Base-by-base conservation (phyloP, 2,888 invertebrate genomes). In the Operophtera brumata region DNA sequence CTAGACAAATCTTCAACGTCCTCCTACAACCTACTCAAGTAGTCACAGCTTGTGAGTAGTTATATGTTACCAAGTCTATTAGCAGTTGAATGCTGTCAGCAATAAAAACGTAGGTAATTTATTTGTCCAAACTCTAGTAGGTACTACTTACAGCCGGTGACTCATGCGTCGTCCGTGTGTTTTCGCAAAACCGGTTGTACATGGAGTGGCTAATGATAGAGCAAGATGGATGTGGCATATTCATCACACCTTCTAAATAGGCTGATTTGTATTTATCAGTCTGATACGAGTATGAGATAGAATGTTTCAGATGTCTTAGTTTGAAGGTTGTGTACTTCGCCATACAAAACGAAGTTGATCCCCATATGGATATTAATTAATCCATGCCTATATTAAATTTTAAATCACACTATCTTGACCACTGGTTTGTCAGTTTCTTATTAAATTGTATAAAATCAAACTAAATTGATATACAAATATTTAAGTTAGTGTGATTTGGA, bases 101-200 rank as follows among this genome's bases (percentile, higher is more conserved):
- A 54, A 52, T 53, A 61, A 59, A 61, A 66, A 59, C 39, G 64
- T 70, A 65, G 41, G 64, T 70, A 65, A 73, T 70, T 69, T 71
- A 70, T 67, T 51, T 61, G 70, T 69, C 67, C 67, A 49, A 73
- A 71, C 66, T 67, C 59, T 62, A 66, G 69, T 59, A 54, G 55
- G 26, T 52, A 45, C 60, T 52, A 20, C 20, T 20, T 20, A 20
- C 2, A 20, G 64, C 54, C 63, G 69, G 69, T 82, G 79, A 81
- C 56, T 78, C 80, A 81, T 65, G 48, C 63, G 55, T 56, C 48
- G 46, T 61, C 61, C 50, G 66, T 67, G 63, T 71, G 66, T 70
- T 73, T 77, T 72, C 66, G 70, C 71, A 50, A 67, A 80, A 81
- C 80, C 75, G 76, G 78, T 77, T 59, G 35, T 47, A 52, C 63